Percentiles rank a stretch among this genome's conserved stretches.
phyloP scores from a whole-genome alignment of 2,888 invertebrate genomes.

The Conomelus anceps region DNA sequence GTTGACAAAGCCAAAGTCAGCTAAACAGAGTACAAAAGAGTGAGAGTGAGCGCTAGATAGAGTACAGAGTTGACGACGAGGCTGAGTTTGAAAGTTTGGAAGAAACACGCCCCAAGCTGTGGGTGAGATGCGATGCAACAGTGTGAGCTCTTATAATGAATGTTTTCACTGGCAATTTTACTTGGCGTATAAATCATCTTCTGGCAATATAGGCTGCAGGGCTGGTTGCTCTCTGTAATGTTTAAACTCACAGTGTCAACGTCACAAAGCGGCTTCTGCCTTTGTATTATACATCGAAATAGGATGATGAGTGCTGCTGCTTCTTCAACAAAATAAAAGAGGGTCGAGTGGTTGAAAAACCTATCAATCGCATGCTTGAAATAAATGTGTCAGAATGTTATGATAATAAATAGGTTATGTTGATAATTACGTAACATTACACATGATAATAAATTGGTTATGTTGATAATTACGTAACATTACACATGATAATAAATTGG shows the following conservation, averaged over 20 bases:
- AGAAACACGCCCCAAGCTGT: background rate
- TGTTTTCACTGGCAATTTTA: background rate
- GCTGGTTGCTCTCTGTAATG: background rate
- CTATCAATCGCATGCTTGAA: too few relatives aligned
- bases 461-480: too few relatives aligned
- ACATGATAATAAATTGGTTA: too few relatives aligned
- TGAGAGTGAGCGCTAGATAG: background rate
- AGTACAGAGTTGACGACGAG: background rate
- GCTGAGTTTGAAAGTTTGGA: background rate
- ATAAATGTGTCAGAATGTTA: too few relatives aligned
- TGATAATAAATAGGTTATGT: too few relatives aligned
- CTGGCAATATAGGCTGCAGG: background rate
- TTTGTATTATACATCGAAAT: background rate
- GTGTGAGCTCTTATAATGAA: background rate
- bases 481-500: too few relatives aligned
- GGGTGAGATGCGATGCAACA: too few relatives aligned
- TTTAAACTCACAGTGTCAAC: background rate
- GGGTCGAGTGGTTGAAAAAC: too few relatives aligned
- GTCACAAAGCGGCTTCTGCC: background rate
- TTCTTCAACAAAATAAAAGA: too few relatives aligned
- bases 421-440: too few relatives aligned
- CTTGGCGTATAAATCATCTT: background rate
- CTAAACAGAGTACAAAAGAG: background rate
- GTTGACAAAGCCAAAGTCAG: too few relatives aligned
- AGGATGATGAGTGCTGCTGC: too few relatives aligned